phyloP scores from a whole-genome alignment of 1,140 invertebrate genomes.

The Calliopsis andreniformis region DNA sequence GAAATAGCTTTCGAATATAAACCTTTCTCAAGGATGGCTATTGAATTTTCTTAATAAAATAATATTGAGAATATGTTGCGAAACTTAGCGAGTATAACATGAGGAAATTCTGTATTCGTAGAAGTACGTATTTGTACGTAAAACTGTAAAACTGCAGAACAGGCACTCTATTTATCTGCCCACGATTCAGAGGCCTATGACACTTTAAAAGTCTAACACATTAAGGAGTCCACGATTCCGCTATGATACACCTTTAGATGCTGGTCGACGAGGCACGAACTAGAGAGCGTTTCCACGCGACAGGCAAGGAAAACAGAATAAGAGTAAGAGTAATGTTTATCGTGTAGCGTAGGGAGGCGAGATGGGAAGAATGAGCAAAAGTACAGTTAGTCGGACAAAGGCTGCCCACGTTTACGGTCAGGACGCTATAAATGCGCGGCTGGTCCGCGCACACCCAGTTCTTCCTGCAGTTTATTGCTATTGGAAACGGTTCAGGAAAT shows the following conservation, averaged over 20 bases:
- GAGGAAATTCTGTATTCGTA: too few relatives aligned
- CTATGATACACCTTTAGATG: too few relatives aligned
- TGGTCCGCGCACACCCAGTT: constrained; percentile 44
- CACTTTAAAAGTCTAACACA: too few relatives aligned
- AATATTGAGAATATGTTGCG: too few relatives aligned
- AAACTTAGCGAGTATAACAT: too few relatives aligned
- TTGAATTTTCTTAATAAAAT: too few relatives aligned
- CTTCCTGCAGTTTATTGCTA: constrained; percentile 57
- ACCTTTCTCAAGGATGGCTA: too few relatives aligned
- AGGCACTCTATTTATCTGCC: too few relatives aligned
- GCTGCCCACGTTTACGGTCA: constrained; percentile 53
- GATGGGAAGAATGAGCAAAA: constrained; percentile 32
- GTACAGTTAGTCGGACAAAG: constrained; percentile 57
- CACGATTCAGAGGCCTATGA: too few relatives aligned
- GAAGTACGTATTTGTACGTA: too few relatives aligned
- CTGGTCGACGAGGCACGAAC: neutral
- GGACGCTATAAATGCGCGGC: constrained; percentile 51
- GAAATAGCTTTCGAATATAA: neutral
- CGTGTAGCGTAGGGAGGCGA: neutral
- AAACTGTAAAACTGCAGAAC: too few relatives aligned
- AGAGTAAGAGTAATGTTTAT: constrained; percentile 41
- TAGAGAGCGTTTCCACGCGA: neutral
- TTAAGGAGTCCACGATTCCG: too few relatives aligned
- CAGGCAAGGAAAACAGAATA: neutral
- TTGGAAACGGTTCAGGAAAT: constrained; percentile 52